phyloP scores from a whole-genome alignment of 2,888 invertebrate species.

The Drosophila ezoana region DNA sequence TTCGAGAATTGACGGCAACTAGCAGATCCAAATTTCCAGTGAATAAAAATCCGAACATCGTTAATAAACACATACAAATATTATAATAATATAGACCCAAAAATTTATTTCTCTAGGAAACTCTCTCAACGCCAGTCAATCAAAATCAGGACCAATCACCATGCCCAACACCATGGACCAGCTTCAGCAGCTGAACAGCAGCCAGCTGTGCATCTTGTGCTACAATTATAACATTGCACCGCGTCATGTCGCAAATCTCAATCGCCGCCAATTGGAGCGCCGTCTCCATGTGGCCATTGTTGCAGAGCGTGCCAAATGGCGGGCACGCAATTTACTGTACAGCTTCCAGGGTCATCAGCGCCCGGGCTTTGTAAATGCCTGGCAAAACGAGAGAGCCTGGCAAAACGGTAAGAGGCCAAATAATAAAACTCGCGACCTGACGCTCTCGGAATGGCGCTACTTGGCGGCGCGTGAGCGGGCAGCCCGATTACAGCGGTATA shows the following conservation, averaged over 20 bases:
- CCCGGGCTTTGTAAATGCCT: not conserved
- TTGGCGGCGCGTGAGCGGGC: not conserved
- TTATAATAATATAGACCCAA: not conserved
- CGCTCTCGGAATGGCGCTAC: constrained; percentile 7
- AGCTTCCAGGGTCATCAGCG: not conserved
- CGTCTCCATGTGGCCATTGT: constrained; percentile 56
- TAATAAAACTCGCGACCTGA: not conserved
- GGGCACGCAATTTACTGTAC: constrained; percentile 19
- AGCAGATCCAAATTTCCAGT: constrained; percentile 31
- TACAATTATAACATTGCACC: constrained; percentile 25
- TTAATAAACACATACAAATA: not conserved
- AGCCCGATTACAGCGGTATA: not conserved
- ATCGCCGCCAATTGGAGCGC: constrained; percentile 44
- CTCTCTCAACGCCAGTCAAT: constrained; percentile 5
- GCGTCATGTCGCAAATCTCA: not conserved
- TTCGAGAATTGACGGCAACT: constrained; percentile 5
- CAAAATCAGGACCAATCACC: not conserved
- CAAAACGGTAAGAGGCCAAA: not conserved
- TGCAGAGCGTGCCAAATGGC: constrained; percentile 45
- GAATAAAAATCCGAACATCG: not conserved
- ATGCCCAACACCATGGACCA: constrained; percentile 24
- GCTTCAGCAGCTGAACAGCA: constrained; percentile 32
- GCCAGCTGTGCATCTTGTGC: constrained; percentile 48
- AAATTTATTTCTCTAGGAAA: not conserved
- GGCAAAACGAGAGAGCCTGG: constrained; percentile 14